Conservation (phyloP, 1,140 invertebrate genomes). For the Hyposmocoma kahamanoa region DNA sequence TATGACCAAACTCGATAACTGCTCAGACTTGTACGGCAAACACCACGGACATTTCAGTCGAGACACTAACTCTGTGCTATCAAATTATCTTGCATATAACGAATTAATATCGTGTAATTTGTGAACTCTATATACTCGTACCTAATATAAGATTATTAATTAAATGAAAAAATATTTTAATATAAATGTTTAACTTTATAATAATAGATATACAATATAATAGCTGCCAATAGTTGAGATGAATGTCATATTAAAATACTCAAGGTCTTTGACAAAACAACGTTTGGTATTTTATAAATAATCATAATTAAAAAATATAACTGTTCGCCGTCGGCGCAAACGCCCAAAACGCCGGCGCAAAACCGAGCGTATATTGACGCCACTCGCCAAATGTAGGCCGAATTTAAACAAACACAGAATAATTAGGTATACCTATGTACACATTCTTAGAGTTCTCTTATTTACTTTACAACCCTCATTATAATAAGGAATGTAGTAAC, state of each 20-base stretch:
- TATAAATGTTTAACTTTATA: constrained; percentile 7
- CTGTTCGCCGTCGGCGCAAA: too few relatives aligned
- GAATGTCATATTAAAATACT: constrained; percentile 19
- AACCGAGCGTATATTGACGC: too few relatives aligned
- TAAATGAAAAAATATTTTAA: neutral
- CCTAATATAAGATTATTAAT: neutral
- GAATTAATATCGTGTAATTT: neutral
- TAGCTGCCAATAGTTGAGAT: constrained; percentile 39
- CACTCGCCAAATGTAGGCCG: constrained; percentile 50
- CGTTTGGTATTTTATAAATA: too few relatives aligned
- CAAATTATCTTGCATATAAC: constrained; percentile 9
- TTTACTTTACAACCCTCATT: constrained; percentile 61
- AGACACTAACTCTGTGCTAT: constrained; percentile 28
- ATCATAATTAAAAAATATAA: too few relatives aligned
- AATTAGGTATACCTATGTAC: constrained; percentile 46
- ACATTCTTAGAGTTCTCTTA: constrained; percentile 49
- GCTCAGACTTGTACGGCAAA: constrained; percentile 46
- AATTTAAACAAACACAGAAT: constrained; percentile 42
- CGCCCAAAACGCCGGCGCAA: too few relatives aligned
- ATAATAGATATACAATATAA: constrained; percentile 24
- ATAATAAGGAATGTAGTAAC: constrained; percentile 54
- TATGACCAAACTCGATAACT: constrained; percentile 31
- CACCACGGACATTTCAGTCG: constrained; percentile 43
- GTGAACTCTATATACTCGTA: neutral
- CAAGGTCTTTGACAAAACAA: constrained; percentile 5